These are phyloP conservation scores for Plectrocnemia conspersa DNA, from an alignment of 1,140 invertebrate genomes.

Conservation along the genomic window DNA sequence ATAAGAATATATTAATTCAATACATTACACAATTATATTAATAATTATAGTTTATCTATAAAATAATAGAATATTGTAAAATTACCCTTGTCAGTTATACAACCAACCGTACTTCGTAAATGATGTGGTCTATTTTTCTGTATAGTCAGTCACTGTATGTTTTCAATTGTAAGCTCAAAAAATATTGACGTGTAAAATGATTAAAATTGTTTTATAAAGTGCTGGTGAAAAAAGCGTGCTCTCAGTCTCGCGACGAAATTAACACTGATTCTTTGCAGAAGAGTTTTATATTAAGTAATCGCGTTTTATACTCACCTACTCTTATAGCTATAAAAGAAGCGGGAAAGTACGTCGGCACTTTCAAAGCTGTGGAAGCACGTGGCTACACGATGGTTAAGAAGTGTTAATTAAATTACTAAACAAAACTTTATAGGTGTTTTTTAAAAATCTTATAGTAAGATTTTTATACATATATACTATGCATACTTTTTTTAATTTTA, in stretches of 20 bases:
- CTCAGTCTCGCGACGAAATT: constrained; percentile 20
- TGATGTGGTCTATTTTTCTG: background rate
- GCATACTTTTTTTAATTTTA: too few relatives aligned
- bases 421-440: too few relatives aligned
- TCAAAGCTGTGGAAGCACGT: constrained; percentile 12
- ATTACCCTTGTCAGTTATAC: too few relatives aligned
- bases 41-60: too few relatives aligned
- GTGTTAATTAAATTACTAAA: too few relatives aligned
- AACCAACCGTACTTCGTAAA: background rate
- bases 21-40: background rate
- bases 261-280: constrained; percentile 28
- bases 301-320: constrained; percentile 20
- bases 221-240: constrained; percentile 15
- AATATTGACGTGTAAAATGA: too few relatives aligned
- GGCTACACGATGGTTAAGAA: constrained; percentile 10
- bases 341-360: constrained; percentile 21
- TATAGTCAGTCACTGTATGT: background rate
- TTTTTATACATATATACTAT: too few relatives aligned
- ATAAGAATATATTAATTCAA: too few relatives aligned
- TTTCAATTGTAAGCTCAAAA: background rate
- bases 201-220: too few relatives aligned
- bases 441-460: too few relatives aligned
- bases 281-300: constrained; percentile 32
- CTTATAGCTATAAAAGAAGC: constrained; percentile 23
- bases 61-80: too few relatives aligned